Percentiles rank a stretch among this genome's conserved stretches.
phyloP scores from a whole-genome alignment of 2,888 invertebrate genomes.

The Amphipyra berbera region DNA sequence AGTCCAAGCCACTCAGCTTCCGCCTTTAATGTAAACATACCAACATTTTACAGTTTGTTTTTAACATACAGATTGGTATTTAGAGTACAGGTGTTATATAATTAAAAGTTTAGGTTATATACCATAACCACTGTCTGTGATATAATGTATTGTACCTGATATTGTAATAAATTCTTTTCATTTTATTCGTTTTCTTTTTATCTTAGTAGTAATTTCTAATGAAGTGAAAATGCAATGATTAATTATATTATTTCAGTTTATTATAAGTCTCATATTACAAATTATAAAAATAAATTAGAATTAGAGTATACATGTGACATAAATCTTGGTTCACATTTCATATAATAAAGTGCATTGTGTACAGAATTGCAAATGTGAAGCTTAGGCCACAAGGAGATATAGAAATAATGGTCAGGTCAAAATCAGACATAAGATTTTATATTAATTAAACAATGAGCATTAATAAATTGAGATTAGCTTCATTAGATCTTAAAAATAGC shows the following conservation, averaged over 20 bases:
- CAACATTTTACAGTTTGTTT: conserved; percentile 74
- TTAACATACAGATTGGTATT: conserved; percentile 67
- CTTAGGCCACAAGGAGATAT: conserved; percentile 13
- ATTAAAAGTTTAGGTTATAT: conserved; percentile 43
- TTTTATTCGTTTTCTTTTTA: conserved; percentile 24
- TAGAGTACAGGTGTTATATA: conserved; percentile 58
- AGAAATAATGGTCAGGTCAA: too few species aligned
- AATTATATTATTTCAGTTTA: conserved; percentile 66
- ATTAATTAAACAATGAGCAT: too few species aligned
- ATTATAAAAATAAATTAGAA: conserved; percentile 54
- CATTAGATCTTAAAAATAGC: too few species aligned
- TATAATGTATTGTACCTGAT: conserved; percentile 61
- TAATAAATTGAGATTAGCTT: too few species aligned
- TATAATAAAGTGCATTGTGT: conserved; percentile 18
- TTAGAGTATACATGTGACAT: conserved; percentile 32
- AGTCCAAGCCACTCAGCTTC: conserved; percentile 91
- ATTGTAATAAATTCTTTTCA: conserved; percentile 58
- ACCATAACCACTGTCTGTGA: conserved; percentile 63
- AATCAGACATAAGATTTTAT: too few species aligned
- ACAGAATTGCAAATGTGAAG: conserved; percentile 18
- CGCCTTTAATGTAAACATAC: conserved; percentile 88
- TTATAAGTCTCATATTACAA: conserved; percentile 68
- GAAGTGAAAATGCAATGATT: conserved; percentile 74
- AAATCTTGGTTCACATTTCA: conserved; percentile 19
- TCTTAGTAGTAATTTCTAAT: conserved; percentile 8